phyloP scores from a whole-genome alignment of 2,113 vertebrate species.

The Toxotes chatareus region DNA sequence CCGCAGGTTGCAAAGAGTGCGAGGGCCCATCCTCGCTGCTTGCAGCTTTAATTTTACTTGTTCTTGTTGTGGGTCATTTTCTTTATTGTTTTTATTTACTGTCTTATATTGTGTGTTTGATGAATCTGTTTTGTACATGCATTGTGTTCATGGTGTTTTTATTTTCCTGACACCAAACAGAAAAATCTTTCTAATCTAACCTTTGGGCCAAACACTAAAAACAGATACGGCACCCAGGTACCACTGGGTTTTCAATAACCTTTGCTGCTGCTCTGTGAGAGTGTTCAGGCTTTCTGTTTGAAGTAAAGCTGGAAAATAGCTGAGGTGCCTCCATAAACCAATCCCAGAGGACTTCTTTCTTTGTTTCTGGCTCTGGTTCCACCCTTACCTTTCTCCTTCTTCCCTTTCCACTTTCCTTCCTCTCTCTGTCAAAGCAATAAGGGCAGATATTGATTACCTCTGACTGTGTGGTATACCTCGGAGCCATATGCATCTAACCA shows the following conservation, averaged over 20 bases:
- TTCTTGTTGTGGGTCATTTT: conserved; percentile 6
- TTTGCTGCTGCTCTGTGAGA: conserved; percentile 59
- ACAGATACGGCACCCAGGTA: conserved; percentile 53
- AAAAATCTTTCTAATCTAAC: conserved; percentile 55
- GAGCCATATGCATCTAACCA: conserved; percentile 54
- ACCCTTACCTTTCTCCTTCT: conserved; percentile 52
- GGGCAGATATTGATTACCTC: conserved; percentile 73
- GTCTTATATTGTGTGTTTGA: conserved; percentile 11
- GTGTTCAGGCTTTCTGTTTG: conserved; percentile 61
- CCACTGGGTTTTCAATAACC: conserved; percentile 65
- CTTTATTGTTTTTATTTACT: neutral
- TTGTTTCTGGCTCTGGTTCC: conserved; percentile 48
- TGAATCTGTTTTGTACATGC: conserved; percentile 5
- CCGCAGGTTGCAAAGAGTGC: no score
- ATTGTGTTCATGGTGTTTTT: conserved; percentile 19
- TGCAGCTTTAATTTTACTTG: neutral
- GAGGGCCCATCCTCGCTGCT: no score
- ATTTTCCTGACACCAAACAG: conserved; percentile 35
- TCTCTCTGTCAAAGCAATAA: conserved; percentile 54
- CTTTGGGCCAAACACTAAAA: conserved; percentile 61
- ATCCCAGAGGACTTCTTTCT: conserved; percentile 48
- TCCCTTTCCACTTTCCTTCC: conserved; percentile 32
- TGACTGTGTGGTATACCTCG: conserved; percentile 49
- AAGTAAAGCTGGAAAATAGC: conserved; percentile 61
- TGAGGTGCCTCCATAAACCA: conserved; percentile 56